Evolutionary conservation across 2,797 vertebrate genomes (phyloP).

Genomic region (Typhlichthys eigenmanni): DNA sequence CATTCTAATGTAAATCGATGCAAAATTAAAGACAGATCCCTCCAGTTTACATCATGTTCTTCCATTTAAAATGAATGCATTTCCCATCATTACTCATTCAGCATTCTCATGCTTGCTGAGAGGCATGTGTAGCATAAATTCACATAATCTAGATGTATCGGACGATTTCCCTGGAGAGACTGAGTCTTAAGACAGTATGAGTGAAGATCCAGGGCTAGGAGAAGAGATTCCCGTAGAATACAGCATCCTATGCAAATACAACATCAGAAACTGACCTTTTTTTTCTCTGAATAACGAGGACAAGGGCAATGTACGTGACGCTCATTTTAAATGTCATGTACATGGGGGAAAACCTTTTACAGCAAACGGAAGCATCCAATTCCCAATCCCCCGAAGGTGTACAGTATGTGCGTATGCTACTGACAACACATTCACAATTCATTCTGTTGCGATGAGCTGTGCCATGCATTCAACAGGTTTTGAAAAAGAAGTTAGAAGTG

Average conservation of each 20-base stretch:
- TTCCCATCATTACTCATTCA: slow-evolving; percentile 33
- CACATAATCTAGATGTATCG: slow-evolving; percentile 28
- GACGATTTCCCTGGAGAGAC: slow-evolving; percentile 24
- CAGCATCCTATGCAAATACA: slow-evolving; percentile 36
- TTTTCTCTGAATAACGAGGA: slow-evolving; percentile 41
- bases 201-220: background rate
- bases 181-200: slow-evolving; percentile 7
- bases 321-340: slow-evolving; percentile 4
- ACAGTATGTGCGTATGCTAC: background rate
- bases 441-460: background rate
- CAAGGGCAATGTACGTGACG: background rate
- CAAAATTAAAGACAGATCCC: slow-evolving; percentile 18
- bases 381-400: too few relatives aligned
- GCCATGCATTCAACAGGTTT: background rate
- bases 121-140: slow-evolving; percentile 12
- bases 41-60: slow-evolving; percentile 17
- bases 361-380: too few relatives aligned
- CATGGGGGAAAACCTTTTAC: background rate
- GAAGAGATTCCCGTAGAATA: slow-evolving; percentile 2
- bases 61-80: slow-evolving; percentile 24
- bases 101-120: slow-evolving; percentile 11
- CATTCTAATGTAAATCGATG: slow-evolving; percentile 35
- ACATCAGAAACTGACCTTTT: slow-evolving; percentile 23
- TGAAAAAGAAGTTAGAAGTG: slow-evolving; percentile 7
- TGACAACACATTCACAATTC: background rate